phyloP scores from a whole-genome alignment of 2,888 invertebrate species.

The Lasioglossum zephyrum region DNA sequence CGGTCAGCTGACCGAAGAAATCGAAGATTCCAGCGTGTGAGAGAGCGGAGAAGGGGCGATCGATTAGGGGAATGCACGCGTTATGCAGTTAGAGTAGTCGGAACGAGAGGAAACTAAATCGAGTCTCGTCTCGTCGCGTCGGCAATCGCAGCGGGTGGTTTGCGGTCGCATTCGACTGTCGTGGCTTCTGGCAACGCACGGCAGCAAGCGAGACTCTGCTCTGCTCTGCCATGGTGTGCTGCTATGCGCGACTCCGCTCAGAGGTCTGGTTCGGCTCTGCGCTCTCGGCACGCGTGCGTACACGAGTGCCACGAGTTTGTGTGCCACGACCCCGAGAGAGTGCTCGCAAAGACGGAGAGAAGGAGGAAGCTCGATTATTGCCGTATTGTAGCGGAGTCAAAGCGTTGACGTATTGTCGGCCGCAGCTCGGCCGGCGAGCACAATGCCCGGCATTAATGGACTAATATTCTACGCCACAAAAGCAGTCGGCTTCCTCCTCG shows the following conservation, averaged over 20 bases:
- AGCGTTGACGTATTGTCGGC: slow-evolving; percentile 75
- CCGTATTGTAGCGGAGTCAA: slow-evolving; percentile 75
- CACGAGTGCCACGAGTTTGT: slow-evolving; percentile 12
- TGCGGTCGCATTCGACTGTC: slow-evolving; percentile 44
- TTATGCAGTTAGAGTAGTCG: slow-evolving; percentile 1
- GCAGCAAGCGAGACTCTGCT: neutral
- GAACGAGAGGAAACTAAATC: slow-evolving; percentile 4
- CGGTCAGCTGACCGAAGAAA: neutral
- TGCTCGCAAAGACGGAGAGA: slow-evolving; percentile 66
- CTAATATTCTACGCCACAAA: slow-evolving; percentile 73
- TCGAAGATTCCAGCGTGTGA: neutral
- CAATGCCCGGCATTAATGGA: slow-evolving; percentile 73
- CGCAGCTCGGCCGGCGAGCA: slow-evolving; percentile 61
- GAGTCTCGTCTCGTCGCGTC: slow-evolving; percentile 8
- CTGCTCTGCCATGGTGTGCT: neutral
- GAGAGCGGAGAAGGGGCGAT: neutral
- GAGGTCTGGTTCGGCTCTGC: neutral
- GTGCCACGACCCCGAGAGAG: slow-evolving; percentile 45
- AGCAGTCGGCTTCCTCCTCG: slow-evolving; percentile 66
- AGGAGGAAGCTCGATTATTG: slow-evolving; percentile 74
- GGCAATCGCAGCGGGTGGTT: slow-evolving; percentile 35
- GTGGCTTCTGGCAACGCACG: slow-evolving; percentile 2
- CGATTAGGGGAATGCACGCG: neutral
- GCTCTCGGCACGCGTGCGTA: neutral
- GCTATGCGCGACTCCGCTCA: neutral